Percentiles rank a stretch among this genome's conserved stretches.
phyloP scores from a whole-genome alignment of 2,797 vertebrate genomes.

The Mus minutoides region DNA sequence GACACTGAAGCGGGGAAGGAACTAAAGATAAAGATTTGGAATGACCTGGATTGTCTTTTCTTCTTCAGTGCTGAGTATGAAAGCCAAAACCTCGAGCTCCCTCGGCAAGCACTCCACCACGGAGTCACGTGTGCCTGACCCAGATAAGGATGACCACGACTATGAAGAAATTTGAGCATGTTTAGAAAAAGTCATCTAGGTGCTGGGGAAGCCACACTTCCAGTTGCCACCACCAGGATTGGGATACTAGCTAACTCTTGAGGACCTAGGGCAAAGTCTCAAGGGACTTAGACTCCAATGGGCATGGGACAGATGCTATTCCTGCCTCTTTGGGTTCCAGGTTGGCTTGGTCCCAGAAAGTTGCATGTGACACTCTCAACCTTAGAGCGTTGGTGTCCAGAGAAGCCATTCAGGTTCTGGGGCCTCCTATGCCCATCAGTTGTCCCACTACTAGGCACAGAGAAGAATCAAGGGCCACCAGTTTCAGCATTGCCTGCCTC shows the following conservation, averaged over 20 bases:
- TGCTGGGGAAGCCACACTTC: slow-evolving; percentile 75
- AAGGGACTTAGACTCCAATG: not conserved
- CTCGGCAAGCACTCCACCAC: not conserved
- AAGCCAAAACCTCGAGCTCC: not conserved
- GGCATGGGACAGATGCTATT: not conserved
- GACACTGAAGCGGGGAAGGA: not conserved
- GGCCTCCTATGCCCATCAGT: not conserved
- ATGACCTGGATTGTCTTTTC: not conserved
- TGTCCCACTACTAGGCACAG: not conserved
- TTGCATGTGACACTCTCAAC: not conserved
- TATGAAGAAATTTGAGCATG: slow-evolving; percentile 87
- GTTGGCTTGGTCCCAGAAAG: not conserved
- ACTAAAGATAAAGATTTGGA: not conserved
- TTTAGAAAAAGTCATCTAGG: slow-evolving; percentile 76
- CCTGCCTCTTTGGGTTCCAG: not conserved
- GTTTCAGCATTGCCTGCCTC: not conserved
- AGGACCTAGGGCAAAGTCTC: not conserved
- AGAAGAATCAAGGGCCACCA: not conserved
- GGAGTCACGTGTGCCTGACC: not conserved
- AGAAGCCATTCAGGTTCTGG: not conserved
- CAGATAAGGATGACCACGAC: slow-evolving; percentile 81
- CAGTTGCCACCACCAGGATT: slow-evolving; percentile 68
- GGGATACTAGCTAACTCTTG: not conserved
- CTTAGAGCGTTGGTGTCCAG: not conserved
- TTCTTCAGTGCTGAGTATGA: not conserved